phyloP scores from a whole-genome alignment of 1,140 invertebrate species.

The Goniozus legneri region DNA sequence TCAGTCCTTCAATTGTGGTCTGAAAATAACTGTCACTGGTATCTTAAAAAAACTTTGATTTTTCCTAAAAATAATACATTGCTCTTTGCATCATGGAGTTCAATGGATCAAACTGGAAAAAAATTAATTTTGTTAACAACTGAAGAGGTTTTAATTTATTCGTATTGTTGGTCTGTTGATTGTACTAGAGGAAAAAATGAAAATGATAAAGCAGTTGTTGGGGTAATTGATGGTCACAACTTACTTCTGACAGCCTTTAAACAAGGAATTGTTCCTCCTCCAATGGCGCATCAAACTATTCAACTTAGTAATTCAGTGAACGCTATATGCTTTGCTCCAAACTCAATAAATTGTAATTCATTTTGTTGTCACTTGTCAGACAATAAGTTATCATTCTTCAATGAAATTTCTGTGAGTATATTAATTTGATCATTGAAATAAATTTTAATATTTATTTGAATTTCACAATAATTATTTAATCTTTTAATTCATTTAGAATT shows the following conservation, averaged over 20 bases:
- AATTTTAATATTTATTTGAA: neutral
- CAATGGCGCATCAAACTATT: conserved; percentile 69
- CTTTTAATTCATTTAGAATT: conserved; percentile 25
- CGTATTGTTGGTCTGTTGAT: conserved; percentile 62
- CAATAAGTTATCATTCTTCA: conserved; percentile 31
- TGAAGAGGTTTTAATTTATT: conserved; percentile 59
- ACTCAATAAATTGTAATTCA: conserved; percentile 44
- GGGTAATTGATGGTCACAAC: conserved; percentile 76
- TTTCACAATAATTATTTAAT: neutral
- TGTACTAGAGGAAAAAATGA: conserved; percentile 52
- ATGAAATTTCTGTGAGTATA: conserved; percentile 21
- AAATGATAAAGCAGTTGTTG: conserved; percentile 61
- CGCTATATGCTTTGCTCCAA: conserved; percentile 60
- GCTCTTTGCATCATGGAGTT: conserved; percentile 59
- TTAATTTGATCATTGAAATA: conserved; percentile 24
- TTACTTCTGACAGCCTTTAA: conserved; percentile 72
- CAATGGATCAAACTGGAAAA: conserved; percentile 23
- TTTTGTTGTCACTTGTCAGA: conserved; percentile 34
- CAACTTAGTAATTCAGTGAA: conserved; percentile 58
- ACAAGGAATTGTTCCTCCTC: conserved; percentile 74
- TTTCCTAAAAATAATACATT: conserved; percentile 55
- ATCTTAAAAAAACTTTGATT: conserved; percentile 71
- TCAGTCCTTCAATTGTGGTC: conserved; percentile 72
- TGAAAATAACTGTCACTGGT: conserved; percentile 87
- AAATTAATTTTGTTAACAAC: conserved; percentile 41